Percentiles rank a stretch among this genome's conserved stretches.
Conservation (phyloP, 64 coral and sea anemone genomes). For the Montipora efflorescens region DNA sequence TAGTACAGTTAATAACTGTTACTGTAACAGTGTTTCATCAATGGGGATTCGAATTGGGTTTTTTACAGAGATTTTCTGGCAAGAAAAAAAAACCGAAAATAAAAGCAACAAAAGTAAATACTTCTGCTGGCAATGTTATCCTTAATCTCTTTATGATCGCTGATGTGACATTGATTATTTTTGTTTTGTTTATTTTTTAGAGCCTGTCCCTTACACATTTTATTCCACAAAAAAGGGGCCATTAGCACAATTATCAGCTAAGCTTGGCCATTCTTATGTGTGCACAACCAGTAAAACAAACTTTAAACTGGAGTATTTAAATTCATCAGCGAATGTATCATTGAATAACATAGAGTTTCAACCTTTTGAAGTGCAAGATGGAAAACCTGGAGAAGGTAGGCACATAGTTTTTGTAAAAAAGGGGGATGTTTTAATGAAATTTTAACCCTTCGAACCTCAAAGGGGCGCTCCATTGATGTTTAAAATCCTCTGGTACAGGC, state of each 20-base stretch:
- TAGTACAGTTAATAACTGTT: too few relatives aligned
- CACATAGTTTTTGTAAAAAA: background rate
- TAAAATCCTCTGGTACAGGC: background rate
- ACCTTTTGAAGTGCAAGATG: slow-evolving; percentile 50
- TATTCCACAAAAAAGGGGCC: background rate
- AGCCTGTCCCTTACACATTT: background rate
- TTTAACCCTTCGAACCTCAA: background rate
- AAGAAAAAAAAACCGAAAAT: too few relatives aligned
- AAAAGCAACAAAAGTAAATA: too few relatives aligned
- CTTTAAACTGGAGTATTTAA: background rate
- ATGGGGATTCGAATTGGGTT: too few relatives aligned
- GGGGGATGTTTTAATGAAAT: too few relatives aligned
- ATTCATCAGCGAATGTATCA: background rate
- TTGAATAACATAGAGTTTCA: background rate
- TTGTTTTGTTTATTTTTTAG: background rate
- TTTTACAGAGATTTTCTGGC: too few relatives aligned
- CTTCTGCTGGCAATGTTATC: too few relatives aligned
- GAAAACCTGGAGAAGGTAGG: slow-evolving; percentile 17
- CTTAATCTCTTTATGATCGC: too few relatives aligned
- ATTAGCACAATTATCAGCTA: background rate
- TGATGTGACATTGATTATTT: background rate
- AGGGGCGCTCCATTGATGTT: background rate
- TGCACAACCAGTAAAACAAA: background rate
- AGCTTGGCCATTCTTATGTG: background rate
- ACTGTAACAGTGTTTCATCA: too few relatives aligned